Evolutionary conservation across 2,888 invertebrate genomes (phyloP), one percentile per base, ranked within the genome.

Genomic region (Spodoptera littoralis): DNA sequence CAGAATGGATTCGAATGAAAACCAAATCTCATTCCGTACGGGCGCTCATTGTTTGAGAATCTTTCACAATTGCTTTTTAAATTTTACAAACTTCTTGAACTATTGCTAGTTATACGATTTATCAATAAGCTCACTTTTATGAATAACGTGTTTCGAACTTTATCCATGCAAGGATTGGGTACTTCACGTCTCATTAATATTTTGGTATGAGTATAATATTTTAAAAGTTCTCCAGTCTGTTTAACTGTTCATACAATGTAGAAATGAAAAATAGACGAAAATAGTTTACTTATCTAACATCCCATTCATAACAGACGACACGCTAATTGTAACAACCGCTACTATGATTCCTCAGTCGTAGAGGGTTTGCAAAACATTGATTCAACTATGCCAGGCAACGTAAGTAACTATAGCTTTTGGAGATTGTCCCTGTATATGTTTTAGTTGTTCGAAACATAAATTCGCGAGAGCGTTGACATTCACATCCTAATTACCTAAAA

Each of bases 21-120:
- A 90, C 89, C 84, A 87, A 88, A 91, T 91, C 88, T 89, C 88
- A 90, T 91, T 92, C 84, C 88, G 81, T 80, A 81, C 82, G 80
- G 76, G 79, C 82, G 84, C 79, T 87, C 88, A 87, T 91, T 91
- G 92, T 91, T 91, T 90, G 90, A 85, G 83, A 88, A 84, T 83
- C 85, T 86, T 82, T 86, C 88, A 86, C 89, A 88, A 91, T 90
- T 89, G 89, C 87, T 90, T 89, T 91, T 88, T 87, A 83, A 88
- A 90, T 90, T 88, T 85, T 82, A 83, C 86, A 85, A 87, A 86
- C 76, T 78, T 77, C 77, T 81, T 77, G 74, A 83, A 84, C 83
- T 84, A 85, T 84, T 81, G 69, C 76, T 76, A 60, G 74, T 75
- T 69, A 58, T 52, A 65, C 59, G 71, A 73, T 79, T 72, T 77